Conservation (phyloP, 2,888 invertebrate species). For the Aricia artaxerxes region DNA sequence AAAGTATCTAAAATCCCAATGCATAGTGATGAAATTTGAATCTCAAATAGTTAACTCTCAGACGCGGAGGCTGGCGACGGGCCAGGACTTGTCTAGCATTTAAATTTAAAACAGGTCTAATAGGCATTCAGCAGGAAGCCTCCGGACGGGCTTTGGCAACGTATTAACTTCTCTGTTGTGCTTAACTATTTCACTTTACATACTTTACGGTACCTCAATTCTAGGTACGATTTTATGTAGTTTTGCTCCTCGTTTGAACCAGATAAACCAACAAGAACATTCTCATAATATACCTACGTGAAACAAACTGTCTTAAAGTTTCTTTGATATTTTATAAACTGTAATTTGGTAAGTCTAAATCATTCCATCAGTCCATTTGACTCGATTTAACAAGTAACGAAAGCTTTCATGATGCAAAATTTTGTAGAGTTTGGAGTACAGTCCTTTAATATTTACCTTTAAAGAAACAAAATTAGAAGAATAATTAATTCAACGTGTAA, state of each 20-base stretch:
- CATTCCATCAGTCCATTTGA: no score
- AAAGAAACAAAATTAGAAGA: not conserved
- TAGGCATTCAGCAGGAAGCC: conserved; percentile 26
- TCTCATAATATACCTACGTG: no score
- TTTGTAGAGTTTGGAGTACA: no score
- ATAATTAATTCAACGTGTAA: not conserved
- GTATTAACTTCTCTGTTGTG: conserved; percentile 14
- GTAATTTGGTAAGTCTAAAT: no score
- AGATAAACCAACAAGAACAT: no score
- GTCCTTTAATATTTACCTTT: no score
- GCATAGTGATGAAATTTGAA: conserved; percentile 22
- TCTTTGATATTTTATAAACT: no score
- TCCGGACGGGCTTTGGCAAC: conserved; percentile 23
- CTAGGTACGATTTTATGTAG: conserved; percentile 15
- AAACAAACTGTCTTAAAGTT: no score
- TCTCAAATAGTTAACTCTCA: conserved; percentile 25
- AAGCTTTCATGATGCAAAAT: no score
- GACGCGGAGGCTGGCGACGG: conserved; percentile 15
- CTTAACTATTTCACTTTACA: conserved; percentile 18
- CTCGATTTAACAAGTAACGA: no score
- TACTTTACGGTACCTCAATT: not conserved
- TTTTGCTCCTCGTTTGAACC: not conserved
- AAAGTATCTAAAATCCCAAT: conserved; percentile 8
- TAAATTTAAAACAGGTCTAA: conserved; percentile 32
- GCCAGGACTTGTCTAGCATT: conserved; percentile 26